Base-by-base conservation (phyloP, 2,888 invertebrate genomes). In the Stenichneumon culpator region DNA sequence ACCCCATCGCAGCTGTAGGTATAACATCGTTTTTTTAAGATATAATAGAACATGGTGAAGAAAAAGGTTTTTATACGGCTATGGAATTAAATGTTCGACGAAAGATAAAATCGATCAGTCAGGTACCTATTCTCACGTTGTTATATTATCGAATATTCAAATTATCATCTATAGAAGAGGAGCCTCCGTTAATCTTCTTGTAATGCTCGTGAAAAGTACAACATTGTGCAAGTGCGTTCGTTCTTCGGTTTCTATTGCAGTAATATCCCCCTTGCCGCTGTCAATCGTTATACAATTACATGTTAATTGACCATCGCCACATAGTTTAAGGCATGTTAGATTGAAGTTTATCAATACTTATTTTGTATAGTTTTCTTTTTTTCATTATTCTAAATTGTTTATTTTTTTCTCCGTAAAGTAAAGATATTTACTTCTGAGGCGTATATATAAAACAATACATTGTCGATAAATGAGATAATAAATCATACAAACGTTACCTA, bases 391-490 rank as follows among this genome's bases (percentile, higher is more conserved):
- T 89, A 89, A 88, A 89, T 87, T 88, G 86, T 90, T 90, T 90
- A 89, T 89, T 90, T 86, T 86, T 89, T 90, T 86, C 86, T 90
- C 89, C 88, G 88, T 86, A 88, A 32, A 88, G 88, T 89, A 90
- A 90, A 87, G 88, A 88, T 77, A 70, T 77, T 75, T 80, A 87
- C 86, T 88, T 89, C 63, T 86, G 75, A 85, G 86, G 84, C 87
- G 86, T 84, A 44, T 89, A 88, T 89, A 88, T 89, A 90, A 89
- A 90, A 90, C 88, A 89, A 89, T 88, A 88, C 87, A 88, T 86
- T 77, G 80, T 89, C 79, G 83, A 87, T 87, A 84, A 86, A 86
- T 87, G 79, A 84, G 86, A 77, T 75, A 70, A 82, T 84, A 82
- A 86, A 87, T 83, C 69, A 77, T 72, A 84, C 52, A 83, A 82